These are phyloP conservation scores for Plumapathes pennacea DNA, from an alignment of 92 coral and sea anemone genomes.

Conservation along the genomic window DNA sequence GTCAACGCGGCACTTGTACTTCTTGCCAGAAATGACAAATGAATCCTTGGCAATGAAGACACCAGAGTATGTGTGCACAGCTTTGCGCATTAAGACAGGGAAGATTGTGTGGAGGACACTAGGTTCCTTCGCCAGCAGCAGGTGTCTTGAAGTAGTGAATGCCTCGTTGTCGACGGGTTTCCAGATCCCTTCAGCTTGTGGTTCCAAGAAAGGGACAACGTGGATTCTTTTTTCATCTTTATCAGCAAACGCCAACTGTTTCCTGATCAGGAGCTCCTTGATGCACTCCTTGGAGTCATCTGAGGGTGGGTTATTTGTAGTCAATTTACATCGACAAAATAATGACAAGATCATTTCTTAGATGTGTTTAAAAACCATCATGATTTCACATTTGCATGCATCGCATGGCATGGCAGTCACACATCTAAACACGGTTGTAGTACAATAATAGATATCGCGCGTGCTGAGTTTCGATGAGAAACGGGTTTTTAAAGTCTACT, in stretches of 20 bases:
- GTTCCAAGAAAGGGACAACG: slow-evolving; percentile 44
- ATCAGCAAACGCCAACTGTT: slow-evolving; percentile 38
- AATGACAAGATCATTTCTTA: too few relatives aligned
- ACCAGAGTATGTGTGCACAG: slow-evolving; percentile 14
- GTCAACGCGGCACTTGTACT: slow-evolving; percentile 50
- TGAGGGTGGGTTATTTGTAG: too few relatives aligned
- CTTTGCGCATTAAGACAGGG: slow-evolving; percentile 29
- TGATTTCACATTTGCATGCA: too few relatives aligned
- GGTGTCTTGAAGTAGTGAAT: slow-evolving; percentile 47
- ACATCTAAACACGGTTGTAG: too few relatives aligned
- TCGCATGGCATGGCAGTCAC: too few relatives aligned
- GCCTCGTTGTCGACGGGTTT: slow-evolving; percentile 25
- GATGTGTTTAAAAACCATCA: too few relatives aligned
- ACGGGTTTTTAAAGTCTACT: too few relatives aligned
- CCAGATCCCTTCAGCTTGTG: slow-evolving; percentile 44
- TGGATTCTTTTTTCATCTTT: slow-evolving; percentile 7
- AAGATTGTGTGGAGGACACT: slow-evolving; percentile 36
- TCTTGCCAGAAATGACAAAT: slow-evolving; percentile 40
- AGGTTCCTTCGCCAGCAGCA: slow-evolving; percentile 23
- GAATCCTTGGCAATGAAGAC: slow-evolving; percentile 33
- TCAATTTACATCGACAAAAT: too few relatives aligned
- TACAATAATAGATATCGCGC: too few relatives aligned
- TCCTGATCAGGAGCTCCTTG: slow-evolving; percentile 34
- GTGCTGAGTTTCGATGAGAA: too few relatives aligned
- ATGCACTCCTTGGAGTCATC: slow-evolving; percentile 44